Conservation (phyloP, 2,888 invertebrate species). For the Scaptomyza parva region DNA sequence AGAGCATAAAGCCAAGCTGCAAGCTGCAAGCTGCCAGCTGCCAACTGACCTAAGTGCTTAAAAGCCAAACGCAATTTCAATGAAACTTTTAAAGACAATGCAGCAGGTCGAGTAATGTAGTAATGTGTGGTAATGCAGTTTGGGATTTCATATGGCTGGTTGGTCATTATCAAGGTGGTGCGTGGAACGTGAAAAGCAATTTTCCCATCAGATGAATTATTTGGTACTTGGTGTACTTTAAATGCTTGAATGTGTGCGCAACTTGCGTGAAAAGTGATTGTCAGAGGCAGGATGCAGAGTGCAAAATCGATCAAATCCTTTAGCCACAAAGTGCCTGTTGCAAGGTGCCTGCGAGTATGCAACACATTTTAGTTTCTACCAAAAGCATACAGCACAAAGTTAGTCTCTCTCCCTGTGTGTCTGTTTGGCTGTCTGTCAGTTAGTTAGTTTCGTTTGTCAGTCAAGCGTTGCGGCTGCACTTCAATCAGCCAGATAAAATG, state of each 20-base stretch:
- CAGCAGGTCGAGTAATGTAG: no score
- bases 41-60: constrained; percentile 14
- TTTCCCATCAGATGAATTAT: constrained; percentile 23
- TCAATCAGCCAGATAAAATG: constrained; percentile 52
- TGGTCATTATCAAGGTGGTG: constrained; percentile 10
- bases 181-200: constrained; percentile 21
- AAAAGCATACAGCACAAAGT: constrained; percentile 10
- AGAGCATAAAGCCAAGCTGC: constrained; percentile 5
- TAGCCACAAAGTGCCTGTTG: constrained; percentile 29
- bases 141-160: neutral
- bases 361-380: constrained; percentile 22
- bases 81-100: constrained; percentile 21
- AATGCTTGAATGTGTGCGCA: constrained; percentile 8
- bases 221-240: constrained; percentile 12
- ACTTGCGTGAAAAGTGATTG: constrained; percentile 42
- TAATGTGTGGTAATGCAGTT: constrained; percentile 11
- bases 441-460: constrained; percentile 6
- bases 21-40: no score
- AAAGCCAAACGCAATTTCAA: constrained; percentile 26
- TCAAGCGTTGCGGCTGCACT: constrained; percentile 27
- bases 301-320: constrained; percentile 28
- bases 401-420: constrained; percentile 6
- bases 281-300: constrained; percentile 44
- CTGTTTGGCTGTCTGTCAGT: constrained; percentile 12
- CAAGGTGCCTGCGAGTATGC: constrained; percentile 36